phyloP scores from a whole-genome alignment of 2,888 invertebrate species.

The Ochropleura plecta region DNA sequence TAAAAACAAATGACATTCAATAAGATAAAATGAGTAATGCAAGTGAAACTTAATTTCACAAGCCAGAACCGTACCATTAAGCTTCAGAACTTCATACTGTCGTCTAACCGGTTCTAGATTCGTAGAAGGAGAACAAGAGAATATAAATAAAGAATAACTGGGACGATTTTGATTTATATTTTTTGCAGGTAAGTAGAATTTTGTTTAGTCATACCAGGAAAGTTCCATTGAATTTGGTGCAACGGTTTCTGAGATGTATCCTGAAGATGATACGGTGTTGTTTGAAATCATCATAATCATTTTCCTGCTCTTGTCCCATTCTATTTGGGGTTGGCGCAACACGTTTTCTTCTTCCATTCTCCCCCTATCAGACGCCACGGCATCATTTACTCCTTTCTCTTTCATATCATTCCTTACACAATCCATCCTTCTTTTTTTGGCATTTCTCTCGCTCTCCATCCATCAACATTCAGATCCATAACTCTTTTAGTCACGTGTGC shows the following conservation, averaged over 20 bases:
- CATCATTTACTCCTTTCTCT: too few relatives aligned
- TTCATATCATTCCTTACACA: too few relatives aligned
- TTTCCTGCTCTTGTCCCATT: too few relatives aligned
- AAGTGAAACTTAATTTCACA: slow-evolving; percentile 45
- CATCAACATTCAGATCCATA: too few relatives aligned
- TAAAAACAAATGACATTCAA: slow-evolving; percentile 34
- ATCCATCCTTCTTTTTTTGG: too few relatives aligned
- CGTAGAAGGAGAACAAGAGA: slow-evolving; percentile 43
- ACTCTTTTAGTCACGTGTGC: too few relatives aligned
- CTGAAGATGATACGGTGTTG: not conserved
- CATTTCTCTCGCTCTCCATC: too few relatives aligned
- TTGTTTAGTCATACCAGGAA: slow-evolving; percentile 54
- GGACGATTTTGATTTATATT: slow-evolving; percentile 31
- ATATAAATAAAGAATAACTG: slow-evolving; percentile 36
- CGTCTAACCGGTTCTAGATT: slow-evolving; percentile 53
- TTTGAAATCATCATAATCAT: not conserved
- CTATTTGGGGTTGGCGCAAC: too few relatives aligned
- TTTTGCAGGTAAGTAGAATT: slow-evolving; percentile 39
- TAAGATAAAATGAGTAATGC: slow-evolving; percentile 29
- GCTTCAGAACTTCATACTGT: slow-evolving; percentile 23
- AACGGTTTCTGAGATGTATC: slow-evolving; percentile 20
- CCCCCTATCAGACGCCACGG: too few relatives aligned
- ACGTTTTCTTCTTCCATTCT: too few relatives aligned
- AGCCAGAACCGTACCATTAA: slow-evolving; percentile 15
- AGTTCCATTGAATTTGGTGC: slow-evolving; percentile 37